Conservation (phyloP, 1,140 invertebrate genomes). For the Tribolium madens region DNA sequence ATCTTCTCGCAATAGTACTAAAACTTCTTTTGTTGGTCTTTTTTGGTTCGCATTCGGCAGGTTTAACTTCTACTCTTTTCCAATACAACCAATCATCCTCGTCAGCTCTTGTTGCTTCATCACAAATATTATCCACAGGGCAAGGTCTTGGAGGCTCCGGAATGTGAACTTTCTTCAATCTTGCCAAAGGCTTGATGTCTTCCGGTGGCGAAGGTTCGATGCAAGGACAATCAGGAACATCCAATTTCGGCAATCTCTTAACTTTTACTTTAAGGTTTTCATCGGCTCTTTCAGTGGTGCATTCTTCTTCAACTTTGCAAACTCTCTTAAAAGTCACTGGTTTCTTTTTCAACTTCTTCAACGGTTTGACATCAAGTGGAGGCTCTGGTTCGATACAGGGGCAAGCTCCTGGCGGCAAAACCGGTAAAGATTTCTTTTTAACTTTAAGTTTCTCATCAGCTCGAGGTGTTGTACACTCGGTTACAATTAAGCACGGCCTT, state of each 20-base stretch:
- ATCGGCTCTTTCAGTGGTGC: not conserved
- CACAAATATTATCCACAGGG: not conserved
- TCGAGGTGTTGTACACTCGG: not conserved
- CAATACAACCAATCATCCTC: conserved; percentile 22
- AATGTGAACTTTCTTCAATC: conserved; percentile 36
- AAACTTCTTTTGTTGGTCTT: conserved; percentile 5
- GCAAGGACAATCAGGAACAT: conserved; percentile 34
- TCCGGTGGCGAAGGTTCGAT: conserved; percentile 1
- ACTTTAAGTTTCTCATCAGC: conserved; percentile 37
- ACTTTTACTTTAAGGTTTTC: not conserved
- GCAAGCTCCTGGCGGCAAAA: not conserved
- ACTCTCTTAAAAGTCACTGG: not conserved
- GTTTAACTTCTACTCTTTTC: conserved; percentile 13
- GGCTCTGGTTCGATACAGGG: conserved; percentile 17
- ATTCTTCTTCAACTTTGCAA: conserved; percentile 48
- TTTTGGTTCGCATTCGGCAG: not conserved
- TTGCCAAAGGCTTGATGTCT: conserved; percentile 18
- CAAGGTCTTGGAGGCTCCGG: conserved; percentile 47
- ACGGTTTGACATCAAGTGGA: not conserved
- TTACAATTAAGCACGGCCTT: not conserved
- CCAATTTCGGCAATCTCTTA: conserved; percentile 27
- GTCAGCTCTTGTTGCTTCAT: conserved; percentile 27
- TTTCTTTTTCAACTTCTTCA: conserved; percentile 24
- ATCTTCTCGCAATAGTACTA: not conserved
- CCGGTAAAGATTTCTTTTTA: conserved; percentile 13